These are phyloP conservation scores for Acleris cristana DNA, from an alignment of 2,888 invertebrate species.

Conservation along the genomic window DNA sequence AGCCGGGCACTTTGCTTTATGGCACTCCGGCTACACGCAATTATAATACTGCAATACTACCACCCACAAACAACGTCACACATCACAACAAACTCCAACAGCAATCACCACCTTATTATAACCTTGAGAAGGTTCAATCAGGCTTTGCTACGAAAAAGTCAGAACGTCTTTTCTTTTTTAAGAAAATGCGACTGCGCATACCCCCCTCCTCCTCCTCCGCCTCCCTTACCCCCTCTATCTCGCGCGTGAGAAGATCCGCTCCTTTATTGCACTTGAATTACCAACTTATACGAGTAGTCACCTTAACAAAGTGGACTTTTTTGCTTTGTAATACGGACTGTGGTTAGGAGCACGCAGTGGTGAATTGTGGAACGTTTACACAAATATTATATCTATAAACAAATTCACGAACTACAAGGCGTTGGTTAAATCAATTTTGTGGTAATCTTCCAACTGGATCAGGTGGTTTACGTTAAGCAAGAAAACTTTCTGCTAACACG, in stretches of 20 bases:
- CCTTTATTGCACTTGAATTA: slow-evolving; percentile 44
- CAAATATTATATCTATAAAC: slow-evolving; percentile 59
- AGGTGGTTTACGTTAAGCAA: neutral
- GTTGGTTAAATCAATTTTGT: slow-evolving; percentile 18
- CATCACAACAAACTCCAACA: no score
- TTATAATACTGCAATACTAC: slow-evolving; percentile 52
- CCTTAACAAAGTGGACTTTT: slow-evolving; percentile 6
- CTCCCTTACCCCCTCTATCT: neutral
- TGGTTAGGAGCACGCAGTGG: slow-evolving; percentile 28
- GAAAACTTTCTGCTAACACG: no score
- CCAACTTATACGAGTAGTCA: slow-evolving; percentile 2
- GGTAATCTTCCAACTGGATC: slow-evolving; percentile 2
- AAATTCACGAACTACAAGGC: slow-evolving; percentile 46
- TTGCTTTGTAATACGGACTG: neutral
- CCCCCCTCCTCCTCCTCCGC: slow-evolving; percentile 9
- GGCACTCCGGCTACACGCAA: slow-evolving; percentile 55
- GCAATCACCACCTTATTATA: no score
- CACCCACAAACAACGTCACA: no score
- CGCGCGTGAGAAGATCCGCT: slow-evolving; percentile 58
- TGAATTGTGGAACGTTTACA: slow-evolving; percentile 53
- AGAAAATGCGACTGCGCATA: slow-evolving; percentile 28
- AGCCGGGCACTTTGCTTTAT: slow-evolving; percentile 55
- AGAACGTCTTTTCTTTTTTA: no score
- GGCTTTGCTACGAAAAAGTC: no score
- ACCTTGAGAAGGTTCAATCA: no score